Base-by-base conservation (phyloP, 2,888 invertebrate species). In the Halictus quadricinctus region DNA sequence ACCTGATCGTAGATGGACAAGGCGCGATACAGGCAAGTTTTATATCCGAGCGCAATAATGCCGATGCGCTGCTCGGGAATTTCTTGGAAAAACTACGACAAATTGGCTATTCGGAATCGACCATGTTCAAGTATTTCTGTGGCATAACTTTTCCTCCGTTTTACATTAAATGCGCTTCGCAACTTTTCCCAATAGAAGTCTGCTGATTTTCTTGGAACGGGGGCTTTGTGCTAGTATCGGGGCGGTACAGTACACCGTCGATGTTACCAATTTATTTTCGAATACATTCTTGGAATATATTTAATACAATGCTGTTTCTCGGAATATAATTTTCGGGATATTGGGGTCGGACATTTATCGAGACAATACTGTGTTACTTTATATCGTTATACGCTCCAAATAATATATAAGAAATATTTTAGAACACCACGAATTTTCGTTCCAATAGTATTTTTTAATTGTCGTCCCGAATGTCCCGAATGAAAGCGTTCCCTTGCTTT, bases 1-100 rank as follows among this genome's bases (percentile, higher is more conserved):
- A 43, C 43, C 70, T 43, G 70, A 70, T 70, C 70, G 41, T 70
- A 43, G 70, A 43, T 41, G 70, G 70, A 70, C 70, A 70, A 70
- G 70, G 21, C 41, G 70, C 70, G 43, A 70, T 70, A 58, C 54
- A n/a, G n/a, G 43, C 70, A 7, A 70, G 70, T 70, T 43, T 70
- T 70, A 70, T 70, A 43, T 70, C 43, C n/a, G 5, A 2, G 2
- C 70, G 70, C 43, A 70, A 36, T 41, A 69, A 36, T 1, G 41
- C 18, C 66, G 66, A 69, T 69, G 0, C 13, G 29, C 3, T 64
- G 4, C 13, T 4, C 29, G 41, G 36, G n/a, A 13, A 70, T 70
- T 43, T 70, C 43, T 21, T 18, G 70, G 43, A 43, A 70, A 43
- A 70, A 70, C 15, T 13, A 29, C 64, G 64, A 64, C 64, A 64